Conservation (phyloP, 1,140 invertebrate species). For the Caenorhabditis brenneri region DNA sequence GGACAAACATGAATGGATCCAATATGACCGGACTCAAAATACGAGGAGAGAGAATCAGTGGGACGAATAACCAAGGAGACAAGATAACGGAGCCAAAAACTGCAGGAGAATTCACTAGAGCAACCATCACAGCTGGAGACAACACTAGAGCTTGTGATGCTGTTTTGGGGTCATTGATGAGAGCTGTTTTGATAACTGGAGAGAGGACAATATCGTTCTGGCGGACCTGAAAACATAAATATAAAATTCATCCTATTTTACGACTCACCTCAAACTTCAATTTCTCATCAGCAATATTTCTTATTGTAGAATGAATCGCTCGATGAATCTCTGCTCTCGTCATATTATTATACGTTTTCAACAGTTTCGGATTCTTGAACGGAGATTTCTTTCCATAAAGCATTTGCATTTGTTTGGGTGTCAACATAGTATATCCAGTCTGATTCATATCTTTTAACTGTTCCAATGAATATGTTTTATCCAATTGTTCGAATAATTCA, state of each 20-base stretch:
- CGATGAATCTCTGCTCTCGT: neutral
- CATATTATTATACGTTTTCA: constrained; percentile 28
- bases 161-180: constrained; percentile 27
- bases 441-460: constrained; percentile 59
- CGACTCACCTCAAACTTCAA: neutral
- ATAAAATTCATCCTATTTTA: neutral
- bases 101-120: neutral
- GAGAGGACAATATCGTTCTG: constrained; percentile 58
- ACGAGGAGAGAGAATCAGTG: constrained; percentile 62
- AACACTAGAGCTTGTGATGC: constrained; percentile 55
- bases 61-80: constrained; percentile 59
- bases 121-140: neutral
- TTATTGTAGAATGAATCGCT: constrained; percentile 4
- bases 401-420: constrained; percentile 56
- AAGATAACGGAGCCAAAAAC: neutral
- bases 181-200: constrained; percentile 52
- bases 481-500: constrained; percentile 1
- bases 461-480: constrained; percentile 21
- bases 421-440: constrained; percentile 56
- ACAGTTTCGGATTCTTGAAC: constrained; percentile 50
- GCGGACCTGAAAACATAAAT: constrained; percentile 1
- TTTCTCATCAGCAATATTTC: constrained; percentile 2
- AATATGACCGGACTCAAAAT: constrained; percentile 55
- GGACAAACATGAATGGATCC: constrained; percentile 53
- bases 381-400: constrained; percentile 60